Evolutionary conservation across 2,113 vertebrate species (phyloP).

Genomic region (Hemicordylus capensis): DNA sequence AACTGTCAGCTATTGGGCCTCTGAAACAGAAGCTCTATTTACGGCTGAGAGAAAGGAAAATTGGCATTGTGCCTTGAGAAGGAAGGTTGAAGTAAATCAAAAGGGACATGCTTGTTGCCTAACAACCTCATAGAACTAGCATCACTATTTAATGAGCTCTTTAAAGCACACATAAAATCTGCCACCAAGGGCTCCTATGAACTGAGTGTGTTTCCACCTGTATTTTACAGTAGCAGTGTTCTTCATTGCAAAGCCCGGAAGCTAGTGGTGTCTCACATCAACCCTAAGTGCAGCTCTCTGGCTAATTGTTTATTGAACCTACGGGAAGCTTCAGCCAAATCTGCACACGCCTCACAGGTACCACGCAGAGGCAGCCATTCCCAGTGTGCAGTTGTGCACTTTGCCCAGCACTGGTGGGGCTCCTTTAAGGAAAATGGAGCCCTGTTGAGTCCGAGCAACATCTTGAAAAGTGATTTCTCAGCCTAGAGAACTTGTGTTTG

Average conservation of each 20-base stretch:
- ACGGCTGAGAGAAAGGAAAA: conserved; percentile 20
- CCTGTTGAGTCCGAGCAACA: no score
- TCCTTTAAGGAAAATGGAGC: no score
- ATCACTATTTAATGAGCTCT: neutral
- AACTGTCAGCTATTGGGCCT: neutral
- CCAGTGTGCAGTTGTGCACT: no score
- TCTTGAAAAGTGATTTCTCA: no score
- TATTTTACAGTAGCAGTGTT: neutral
- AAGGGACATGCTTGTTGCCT: conserved; percentile 29
- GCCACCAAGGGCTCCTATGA: neutral
- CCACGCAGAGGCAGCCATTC: no score
- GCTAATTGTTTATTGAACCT: no score
- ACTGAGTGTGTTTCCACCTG: neutral
- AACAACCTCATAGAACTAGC: conserved; percentile 12
- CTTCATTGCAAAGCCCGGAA: neutral
- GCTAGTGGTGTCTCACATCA: no score
- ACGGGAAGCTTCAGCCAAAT: no score
- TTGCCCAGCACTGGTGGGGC: no score
- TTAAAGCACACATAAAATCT: neutral
- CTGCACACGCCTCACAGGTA: no score
- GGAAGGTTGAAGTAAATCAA: neutral
- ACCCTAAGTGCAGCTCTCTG: no score
- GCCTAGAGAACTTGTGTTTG: no score
- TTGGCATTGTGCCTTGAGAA: conserved; percentile 3
- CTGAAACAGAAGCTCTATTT: conserved; percentile 11